Conservation (phyloP, 2,797 vertebrate genomes). For the Caiman crocodilus region DNA sequence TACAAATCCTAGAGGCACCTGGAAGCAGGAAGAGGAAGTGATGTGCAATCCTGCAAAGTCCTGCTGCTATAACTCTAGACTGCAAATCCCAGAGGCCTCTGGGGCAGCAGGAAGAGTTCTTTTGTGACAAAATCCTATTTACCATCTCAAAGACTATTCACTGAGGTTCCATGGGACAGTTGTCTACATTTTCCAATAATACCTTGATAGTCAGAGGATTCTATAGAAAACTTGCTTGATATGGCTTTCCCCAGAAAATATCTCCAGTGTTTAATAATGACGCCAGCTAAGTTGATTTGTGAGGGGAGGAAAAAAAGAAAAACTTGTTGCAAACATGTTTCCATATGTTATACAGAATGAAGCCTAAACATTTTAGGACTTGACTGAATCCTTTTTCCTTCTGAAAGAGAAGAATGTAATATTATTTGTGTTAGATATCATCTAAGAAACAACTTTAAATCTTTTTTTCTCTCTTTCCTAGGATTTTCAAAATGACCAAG, state of each 20-base stretch:
- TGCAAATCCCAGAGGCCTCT: too few relatives aligned
- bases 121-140: neutral
- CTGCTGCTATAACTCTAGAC: too few relatives aligned
- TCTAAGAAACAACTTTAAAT: neutral
- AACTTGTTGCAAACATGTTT: neutral
- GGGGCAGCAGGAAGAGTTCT: neutral
- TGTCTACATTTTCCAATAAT: neutral
- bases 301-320: neutral
- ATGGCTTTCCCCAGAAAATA: neutral
- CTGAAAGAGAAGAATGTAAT: rapidly evolving
- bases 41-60: too few relatives aligned
- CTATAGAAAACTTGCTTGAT: neutral
- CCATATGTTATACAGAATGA: neutral
- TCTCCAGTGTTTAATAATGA: neutral
- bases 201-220: neutral
- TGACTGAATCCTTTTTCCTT: neutral
- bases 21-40: too few relatives aligned
- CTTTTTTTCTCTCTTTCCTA: neutral
- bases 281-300: neutral
- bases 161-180: neutral
- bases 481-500: neutral
- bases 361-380: neutral
- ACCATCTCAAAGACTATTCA: neutral
- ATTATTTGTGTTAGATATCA: neutral
- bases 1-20: too few relatives aligned